Evolutionary conservation across 2,113 vertebrate genomes (phyloP).

Genomic region (Serinus canaria): DNA sequence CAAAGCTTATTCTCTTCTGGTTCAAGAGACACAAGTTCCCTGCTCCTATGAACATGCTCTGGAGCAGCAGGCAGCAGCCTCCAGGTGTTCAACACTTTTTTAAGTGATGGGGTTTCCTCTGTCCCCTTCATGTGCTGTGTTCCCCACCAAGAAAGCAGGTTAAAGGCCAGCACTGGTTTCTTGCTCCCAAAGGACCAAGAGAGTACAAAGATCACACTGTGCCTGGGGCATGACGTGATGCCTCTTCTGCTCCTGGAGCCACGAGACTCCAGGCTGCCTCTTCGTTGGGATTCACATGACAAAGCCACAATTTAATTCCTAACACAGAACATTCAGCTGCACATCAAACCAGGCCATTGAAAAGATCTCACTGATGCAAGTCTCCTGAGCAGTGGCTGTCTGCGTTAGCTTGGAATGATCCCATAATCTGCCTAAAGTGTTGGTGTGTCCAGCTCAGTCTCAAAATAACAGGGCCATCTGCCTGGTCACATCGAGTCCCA

Average conservation of each 20-base stretch:
- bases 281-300: background rate
- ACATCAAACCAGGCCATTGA: constrained; percentile 1
- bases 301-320: background rate
- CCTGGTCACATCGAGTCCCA: background rate
- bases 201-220: constrained; percentile 16
- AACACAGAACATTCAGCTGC: background rate
- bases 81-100: background rate
- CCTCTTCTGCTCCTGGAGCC: background rate
- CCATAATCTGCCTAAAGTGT: background rate
- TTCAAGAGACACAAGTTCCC: background rate
- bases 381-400: background rate
- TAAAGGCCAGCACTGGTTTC: background rate
- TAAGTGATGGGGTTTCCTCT: background rate
- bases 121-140: background rate
- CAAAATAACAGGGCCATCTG: background rate
- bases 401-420: background rate
- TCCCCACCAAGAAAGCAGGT: background rate
- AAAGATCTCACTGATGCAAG: background rate
- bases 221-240: background rate
- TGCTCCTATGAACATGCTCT: background rate
- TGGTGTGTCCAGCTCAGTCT: background rate
- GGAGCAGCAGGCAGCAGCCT: background rate
- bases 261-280: background rate
- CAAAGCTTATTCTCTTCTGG: background rate
- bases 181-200: background rate